Base-by-base conservation (phyloP, 2,113 vertebrate genomes). In the Corynorhinus townsendii region DNA sequence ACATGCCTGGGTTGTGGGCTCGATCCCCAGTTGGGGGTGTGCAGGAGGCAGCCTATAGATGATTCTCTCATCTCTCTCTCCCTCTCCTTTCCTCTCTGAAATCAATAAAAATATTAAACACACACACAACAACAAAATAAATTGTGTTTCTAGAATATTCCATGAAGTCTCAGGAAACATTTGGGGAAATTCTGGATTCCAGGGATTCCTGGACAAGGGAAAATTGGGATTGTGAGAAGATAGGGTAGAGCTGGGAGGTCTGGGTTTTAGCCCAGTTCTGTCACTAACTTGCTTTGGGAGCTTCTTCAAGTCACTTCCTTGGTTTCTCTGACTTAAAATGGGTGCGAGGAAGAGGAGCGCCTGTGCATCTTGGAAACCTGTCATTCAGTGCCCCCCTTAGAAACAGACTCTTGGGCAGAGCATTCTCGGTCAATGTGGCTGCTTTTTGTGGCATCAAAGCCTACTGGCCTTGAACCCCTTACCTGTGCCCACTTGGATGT, bases 181-280 rank as follows among this genome's bases (percentile, higher is more conserved):
- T 96, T 49, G 92, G 28, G 76, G 52, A 90, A 85, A 38, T 71
- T 80, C 38, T 95, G n/a, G n/a, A 49, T 82, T 79, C n/a, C 56
- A 87, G 59, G n/a, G n/a, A 49, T 82, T 89, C 28, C 49, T 87
- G 59, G 40, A 5, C 38, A 40, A 80, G n/a, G 64, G 30, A 47
- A 16, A 26, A 54, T 1, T 45, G 38, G 30, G 35, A 14, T 5
- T 79, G 20, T 40, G 30, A 45, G 76, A 59, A 38, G 22, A 54
- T 5, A 35, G 35, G 26, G 49, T 52, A 77, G 56, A 76, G 7
- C 82, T 45, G 30, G 33, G 75, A 71, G 22, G 47, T 40, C 35
- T 43, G n/a, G 6, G 22, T 35, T 89, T 33, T 69, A 35, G 79
- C 47, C 16, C 87, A 16, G 4, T 72, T 81, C 69, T 66, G 45